Evolutionary conservation across 2,113 vertebrate genomes (phyloP), one percentile per base, ranked within the genome.

Genomic region (Seriola dumerili): DNA sequence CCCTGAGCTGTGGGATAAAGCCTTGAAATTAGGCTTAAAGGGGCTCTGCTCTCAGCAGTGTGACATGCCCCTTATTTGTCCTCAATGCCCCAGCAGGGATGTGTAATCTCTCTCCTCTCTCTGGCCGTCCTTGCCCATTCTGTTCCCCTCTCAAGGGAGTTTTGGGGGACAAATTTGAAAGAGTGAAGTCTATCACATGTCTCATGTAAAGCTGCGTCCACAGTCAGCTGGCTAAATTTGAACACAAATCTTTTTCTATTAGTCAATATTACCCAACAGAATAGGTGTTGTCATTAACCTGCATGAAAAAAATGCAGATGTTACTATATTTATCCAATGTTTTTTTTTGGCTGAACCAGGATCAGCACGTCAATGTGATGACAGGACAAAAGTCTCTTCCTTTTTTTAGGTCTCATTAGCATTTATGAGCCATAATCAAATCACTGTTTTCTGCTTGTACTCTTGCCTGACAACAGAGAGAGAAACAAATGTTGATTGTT

Each of bases 1-100:
- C 68, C 25, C 76, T 79, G 80, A 80, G 85, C 90, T 76, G 69
- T 70, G 68, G 64, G 85, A 90, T 92, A 88, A 92, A 90, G 78
- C 78, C 74, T 62, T 76, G 64, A 79, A 57, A 82, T 70, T 71
- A 75, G 67, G 89, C 23, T 89, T 84, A 83, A 42, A 81, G 80
- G 72, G 86, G 72, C 72, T 86, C 79, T 83, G 73, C 71, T 83
- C 85, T 80, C 85, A 70, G 69, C 50, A 13, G 79, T 61, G 78
- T 84, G 78, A 87, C 84, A 67, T 80, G 78, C 14, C 61, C 68
- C 38, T 79, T 86, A 52, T 83, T 84, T 87, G 77, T 62, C 77
- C 84, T 84, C 67, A 40, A 4, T 85, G 61, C 54, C 76, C 80
- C 54, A 2, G 77, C 78, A 61, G 72, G 75, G 80, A 52, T 63